Percentiles rank a stretch among this genome's conserved stretches.
Evolutionary conservation across 1,140 invertebrate species (phyloP).

Genomic region (Zaprionus gabonicus): DNA sequence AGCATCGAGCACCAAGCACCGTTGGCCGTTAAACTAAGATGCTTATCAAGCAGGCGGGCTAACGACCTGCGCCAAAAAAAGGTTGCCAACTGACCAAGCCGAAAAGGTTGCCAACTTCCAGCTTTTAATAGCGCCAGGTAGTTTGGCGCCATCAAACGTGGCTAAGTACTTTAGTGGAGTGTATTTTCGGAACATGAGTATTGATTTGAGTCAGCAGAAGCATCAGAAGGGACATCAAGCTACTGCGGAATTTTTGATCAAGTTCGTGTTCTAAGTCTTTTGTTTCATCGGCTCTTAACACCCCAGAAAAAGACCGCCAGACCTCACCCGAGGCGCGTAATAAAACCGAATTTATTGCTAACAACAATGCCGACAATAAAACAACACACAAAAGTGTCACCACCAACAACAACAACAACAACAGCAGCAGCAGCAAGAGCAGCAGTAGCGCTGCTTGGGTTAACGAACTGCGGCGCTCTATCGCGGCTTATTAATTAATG

Average conservation of each 20-base stretch:
- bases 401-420: conserved; percentile 47
- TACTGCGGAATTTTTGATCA: conserved; percentile 5
- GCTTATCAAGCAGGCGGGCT: conserved; percentile 54
- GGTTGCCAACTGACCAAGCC: conserved; percentile 36
- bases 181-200: conserved; percentile 25
- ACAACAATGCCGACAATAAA: conserved; percentile 36
- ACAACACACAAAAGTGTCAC: conserved; percentile 47
- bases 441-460: conserved; percentile 48
- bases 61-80: conserved; percentile 61
- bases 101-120: conserved; percentile 22
- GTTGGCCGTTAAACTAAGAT: conserved; percentile 34
- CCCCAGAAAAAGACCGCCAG: conserved; percentile 46
- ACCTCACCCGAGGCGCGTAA: conserved; percentile 51
- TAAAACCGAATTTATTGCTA: conserved; percentile 68
- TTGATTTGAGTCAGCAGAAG: conserved; percentile 51
- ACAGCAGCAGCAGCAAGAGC: conserved; percentile 2
- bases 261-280: conserved; percentile 42
- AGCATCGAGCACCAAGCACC: too few species aligned
- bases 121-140: conserved; percentile 22
- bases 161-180: conserved; percentile 10
- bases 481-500: conserved; percentile 66
- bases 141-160: background rate
- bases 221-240: conserved; percentile 17
- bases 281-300: conserved; percentile 56
- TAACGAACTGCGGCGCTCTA: conserved; percentile 61